Evolutionary conservation across 2,113 vertebrate genomes (phyloP).

Genomic region (Gallinago jamesoni): DNA sequence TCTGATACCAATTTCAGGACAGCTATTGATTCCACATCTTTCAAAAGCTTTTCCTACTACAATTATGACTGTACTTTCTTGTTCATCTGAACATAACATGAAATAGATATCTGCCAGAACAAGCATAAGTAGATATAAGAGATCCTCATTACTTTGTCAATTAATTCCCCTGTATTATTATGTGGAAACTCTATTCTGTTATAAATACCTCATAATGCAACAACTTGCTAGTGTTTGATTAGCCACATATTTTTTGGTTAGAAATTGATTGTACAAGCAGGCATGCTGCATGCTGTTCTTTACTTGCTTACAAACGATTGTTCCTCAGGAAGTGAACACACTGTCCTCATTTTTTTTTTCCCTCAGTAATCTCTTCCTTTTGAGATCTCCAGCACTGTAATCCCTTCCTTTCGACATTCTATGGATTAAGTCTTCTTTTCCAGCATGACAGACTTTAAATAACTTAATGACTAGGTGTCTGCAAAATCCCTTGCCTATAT

Average conservation of each 20-base stretch:
- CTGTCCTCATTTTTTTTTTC: slow-evolving; percentile 3
- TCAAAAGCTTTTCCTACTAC: neutral
- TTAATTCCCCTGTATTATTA: slow-evolving; percentile 16
- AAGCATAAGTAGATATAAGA: neutral
- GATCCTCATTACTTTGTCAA: neutral
- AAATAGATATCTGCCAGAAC: slow-evolving; percentile 32
- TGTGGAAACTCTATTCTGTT: neutral
- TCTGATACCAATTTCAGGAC: slow-evolving; percentile 11
- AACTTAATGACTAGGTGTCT: slow-evolving; percentile 64
- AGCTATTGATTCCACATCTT: slow-evolving; percentile 52
- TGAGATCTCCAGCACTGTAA: slow-evolving; percentile 44
- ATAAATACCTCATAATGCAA: neutral
- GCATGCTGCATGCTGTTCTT: neutral
- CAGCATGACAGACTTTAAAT: slow-evolving; percentile 55
- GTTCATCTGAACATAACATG: slow-evolving; percentile 34
- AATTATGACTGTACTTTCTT: slow-evolving; percentile 27
- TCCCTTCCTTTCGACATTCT: slow-evolving; percentile 46
- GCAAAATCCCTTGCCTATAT: slow-evolving; percentile 55
- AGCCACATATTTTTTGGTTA: neutral
- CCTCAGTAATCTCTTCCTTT: slow-evolving; percentile 30
- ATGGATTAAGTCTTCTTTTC: slow-evolving; percentile 65
- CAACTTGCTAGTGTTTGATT: slow-evolving; percentile 1
- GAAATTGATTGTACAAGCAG: neutral
- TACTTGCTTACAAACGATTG: slow-evolving; percentile 21
- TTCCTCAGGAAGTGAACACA: slow-evolving; percentile 11